A percentile compares a stretch with the other conserved stretches of the same genome.
phyloP scores from a whole-genome alignment of 2,888 invertebrate species.

The Melieria crassipennis region DNA sequence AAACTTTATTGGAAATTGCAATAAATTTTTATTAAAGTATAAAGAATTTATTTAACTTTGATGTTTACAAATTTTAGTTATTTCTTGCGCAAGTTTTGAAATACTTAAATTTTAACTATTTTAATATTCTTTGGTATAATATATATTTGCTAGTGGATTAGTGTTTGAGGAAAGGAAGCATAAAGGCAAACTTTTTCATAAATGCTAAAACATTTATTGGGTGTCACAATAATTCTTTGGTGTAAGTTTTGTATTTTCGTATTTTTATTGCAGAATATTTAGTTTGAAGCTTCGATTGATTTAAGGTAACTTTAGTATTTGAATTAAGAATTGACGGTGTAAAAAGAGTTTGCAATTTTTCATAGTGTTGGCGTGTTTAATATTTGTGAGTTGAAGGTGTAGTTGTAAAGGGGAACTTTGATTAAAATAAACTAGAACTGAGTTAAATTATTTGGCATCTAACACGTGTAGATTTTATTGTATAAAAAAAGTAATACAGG shows the following conservation, averaged over 20 bases:
- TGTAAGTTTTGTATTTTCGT: background rate
- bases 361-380: too few species aligned
- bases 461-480: too few species aligned
- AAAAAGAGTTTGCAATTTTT: background rate
- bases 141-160: background rate
- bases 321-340: slow-evolving; percentile 3
- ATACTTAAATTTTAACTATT: background rate
- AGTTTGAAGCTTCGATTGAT: background rate
- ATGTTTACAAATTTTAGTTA: too few species aligned
- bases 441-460: too few species aligned
- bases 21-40: slow-evolving; percentile 7
- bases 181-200: slow-evolving; percentile 28
- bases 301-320: slow-evolving; percentile 27
- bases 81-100: background rate
- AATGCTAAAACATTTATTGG: slow-evolving; percentile 9
- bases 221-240: background rate
- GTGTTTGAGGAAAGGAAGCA: slow-evolving; percentile 29
- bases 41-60: background rate
- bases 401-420: too few species aligned
- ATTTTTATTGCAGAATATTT: background rate
- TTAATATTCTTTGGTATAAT: background rate
- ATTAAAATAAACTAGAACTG: too few species aligned
- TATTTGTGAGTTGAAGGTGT: too few species aligned
- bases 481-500: too few species aligned
- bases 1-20: background rate